phyloP scores from a whole-genome alignment of 2,113 vertebrate genomes.

The Mirza zaza region DNA sequence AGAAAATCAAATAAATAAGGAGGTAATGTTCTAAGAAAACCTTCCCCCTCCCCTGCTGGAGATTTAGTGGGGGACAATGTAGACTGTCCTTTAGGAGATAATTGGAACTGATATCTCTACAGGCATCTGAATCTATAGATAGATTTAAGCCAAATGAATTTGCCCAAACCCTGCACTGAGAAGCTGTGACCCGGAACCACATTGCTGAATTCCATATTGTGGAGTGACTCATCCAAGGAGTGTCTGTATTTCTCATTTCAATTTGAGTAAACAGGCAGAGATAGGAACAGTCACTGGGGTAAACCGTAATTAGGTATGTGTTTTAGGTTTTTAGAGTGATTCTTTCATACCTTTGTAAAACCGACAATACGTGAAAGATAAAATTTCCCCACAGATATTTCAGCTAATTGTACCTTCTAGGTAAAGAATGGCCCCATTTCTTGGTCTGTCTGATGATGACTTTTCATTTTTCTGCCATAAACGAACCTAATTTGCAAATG shows the following conservation, averaged over 20 bases:
- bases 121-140: neutral
- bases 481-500: conserved; percentile 85
- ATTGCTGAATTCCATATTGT: neutral
- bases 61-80: neutral
- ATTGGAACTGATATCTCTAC: neutral
- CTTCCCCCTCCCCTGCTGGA: neutral
- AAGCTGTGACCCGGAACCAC: neutral
- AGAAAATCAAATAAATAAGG: neutral
- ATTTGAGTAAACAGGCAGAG: neutral
- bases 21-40: neutral
- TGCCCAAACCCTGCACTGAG: accelerated
- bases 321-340: neutral
- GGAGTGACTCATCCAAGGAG: neutral
- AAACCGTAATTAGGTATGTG: neutral
- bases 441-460: conserved; percentile 74
- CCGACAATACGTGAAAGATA: neutral
- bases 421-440: conserved; percentile 78
- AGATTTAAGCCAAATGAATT: neutral
- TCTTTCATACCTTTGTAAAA: conserved; percentile 45
- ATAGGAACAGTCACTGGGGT: neutral
- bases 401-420: conserved; percentile 79
- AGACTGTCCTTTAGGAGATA: neutral
- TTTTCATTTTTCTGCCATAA: conserved; percentile 83
- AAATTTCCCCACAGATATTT: conserved; percentile 75
- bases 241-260: neutral